Evolutionary conservation across 1,140 invertebrate species (phyloP), one percentile per base, ranked within the genome.

Genomic region (Sipha flava): DNA sequence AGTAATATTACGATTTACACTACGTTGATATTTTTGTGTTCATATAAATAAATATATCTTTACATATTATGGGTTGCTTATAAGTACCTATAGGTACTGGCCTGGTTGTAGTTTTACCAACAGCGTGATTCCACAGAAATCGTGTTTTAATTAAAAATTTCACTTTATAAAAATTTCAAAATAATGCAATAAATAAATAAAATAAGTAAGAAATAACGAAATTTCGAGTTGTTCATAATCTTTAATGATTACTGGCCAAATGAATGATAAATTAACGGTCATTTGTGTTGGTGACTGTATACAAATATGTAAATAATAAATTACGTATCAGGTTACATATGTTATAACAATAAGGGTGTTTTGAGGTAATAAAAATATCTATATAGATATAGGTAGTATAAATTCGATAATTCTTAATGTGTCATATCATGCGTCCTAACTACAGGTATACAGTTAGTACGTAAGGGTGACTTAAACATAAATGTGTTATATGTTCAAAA

Each of bases 1-100:
- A 73, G 54, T 73, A 73, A 73, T 10, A 73, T 73, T 34, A 73
- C 70, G 70, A 73, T 73, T 54, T 73, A 73, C 47, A 73, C 54
- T 23, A 31, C 31, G 52, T 73, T 73, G 29, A 73, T 73, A 75
- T 57, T 75, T 52, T 75, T 72, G n/a, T 47, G 49, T 72, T 49
- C 23, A 72, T 34, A 16, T n/a, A 37, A 43, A 66, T 66, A 21
- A 37, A 16, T 37, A 16, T 49, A 49, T 64, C 34, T 34, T 37
- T 31, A 37, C 34, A 66, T 66, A 62, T 34, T 40, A 40, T 66
- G 40, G 21, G 34, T 66, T 40, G 62, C 31, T 40, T 40, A 66
- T n/a, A 40, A n/a, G 34, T 66, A n/a, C n/a, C 3, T 43, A 5
- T 12, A 10, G 1, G 9, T 43, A 3, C 9, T 3, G 14, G 40